Conservation (phyloP, 2,113 vertebrate species). For the Psophia crepitans region DNA sequence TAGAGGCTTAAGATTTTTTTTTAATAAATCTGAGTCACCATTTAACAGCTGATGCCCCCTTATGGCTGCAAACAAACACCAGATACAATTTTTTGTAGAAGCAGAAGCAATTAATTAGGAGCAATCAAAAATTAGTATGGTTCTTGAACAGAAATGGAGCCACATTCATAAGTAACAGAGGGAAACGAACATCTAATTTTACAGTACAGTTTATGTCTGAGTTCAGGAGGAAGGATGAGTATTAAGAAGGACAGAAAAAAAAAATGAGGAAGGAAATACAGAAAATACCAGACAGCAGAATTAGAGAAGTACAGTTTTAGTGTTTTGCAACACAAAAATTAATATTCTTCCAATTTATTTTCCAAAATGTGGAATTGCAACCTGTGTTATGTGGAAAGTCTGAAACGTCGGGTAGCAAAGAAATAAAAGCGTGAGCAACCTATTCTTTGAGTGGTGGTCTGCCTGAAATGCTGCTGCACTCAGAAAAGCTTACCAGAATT, state of each 20-base stretch:
- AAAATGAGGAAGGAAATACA: neutral
- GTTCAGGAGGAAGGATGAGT: neutral
- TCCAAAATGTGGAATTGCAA: neutral
- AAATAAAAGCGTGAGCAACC: neutral
- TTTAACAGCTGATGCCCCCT: neutral
- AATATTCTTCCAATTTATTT: neutral
- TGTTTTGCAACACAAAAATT: neutral
- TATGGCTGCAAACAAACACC: neutral
- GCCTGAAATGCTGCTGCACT: neutral
- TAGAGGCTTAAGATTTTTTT: neutral
- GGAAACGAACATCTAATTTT: neutral
- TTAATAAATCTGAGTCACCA: neutral
- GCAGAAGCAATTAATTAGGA: neutral
- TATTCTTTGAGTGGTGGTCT: neutral
- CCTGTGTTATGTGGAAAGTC: neutral
- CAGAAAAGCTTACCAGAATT: neutral
- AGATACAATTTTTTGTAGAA: fast-evolving
- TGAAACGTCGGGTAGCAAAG: neutral
- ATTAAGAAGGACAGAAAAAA: neutral
- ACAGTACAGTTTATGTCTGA: neutral
- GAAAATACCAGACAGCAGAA: neutral
- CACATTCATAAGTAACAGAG: neutral
- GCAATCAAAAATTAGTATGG: neutral
- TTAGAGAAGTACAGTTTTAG: neutral
- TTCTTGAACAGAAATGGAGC: neutral